Evolutionary conservation across 2,113 vertebrate genomes (phyloP), one percentile per base, ranked within the genome.

Genomic region (Trinectes maculatus): DNA sequence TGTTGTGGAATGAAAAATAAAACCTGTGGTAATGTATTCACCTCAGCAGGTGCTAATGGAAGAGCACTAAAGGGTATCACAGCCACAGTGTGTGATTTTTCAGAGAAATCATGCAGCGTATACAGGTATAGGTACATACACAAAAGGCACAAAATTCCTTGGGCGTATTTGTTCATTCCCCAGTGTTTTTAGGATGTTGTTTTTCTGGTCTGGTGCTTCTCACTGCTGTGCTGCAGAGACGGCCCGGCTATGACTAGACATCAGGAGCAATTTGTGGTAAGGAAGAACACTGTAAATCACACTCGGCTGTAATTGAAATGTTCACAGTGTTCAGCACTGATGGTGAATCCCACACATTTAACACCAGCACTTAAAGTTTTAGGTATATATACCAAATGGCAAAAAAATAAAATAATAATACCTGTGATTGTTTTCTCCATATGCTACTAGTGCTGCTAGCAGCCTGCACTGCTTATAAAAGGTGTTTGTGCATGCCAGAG

Each of bases 401-500:
- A 42, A 52, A 40, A 34, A 34, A 22, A 44, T n/a, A 16, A 8
- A 36, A 18, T 40, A 2, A 21, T 39, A 40, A 43, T 34, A 5
- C 5, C 1, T 44, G 18, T 26, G 37, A 40, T 64, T 4, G 55
- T 68, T 68, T 55, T 24, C 63, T 58, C 37, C 48, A 64, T 44
- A 40, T 71, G 36, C 18, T 18, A 43, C 18, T 34, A 12, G 18
- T 71, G 36, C 18, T 18, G 39, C 18, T 34, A 12, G 18, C 36
- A 68, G 34, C 28, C 15, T 9, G 36, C 61, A 31, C 24, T 28
- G 61, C 40, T 65, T 65, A 51, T 65, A 37, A 54, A 26, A 64
- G 68, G 43, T 77, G 61, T 78, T 48, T 82, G 52, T 64, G 42
- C 36, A 73, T 55, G 22, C 29, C 46, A 69, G 22, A 18, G 31